Conservation (phyloP, 2,797 vertebrate genomes). For the Danio jaintianensis region DNA sequence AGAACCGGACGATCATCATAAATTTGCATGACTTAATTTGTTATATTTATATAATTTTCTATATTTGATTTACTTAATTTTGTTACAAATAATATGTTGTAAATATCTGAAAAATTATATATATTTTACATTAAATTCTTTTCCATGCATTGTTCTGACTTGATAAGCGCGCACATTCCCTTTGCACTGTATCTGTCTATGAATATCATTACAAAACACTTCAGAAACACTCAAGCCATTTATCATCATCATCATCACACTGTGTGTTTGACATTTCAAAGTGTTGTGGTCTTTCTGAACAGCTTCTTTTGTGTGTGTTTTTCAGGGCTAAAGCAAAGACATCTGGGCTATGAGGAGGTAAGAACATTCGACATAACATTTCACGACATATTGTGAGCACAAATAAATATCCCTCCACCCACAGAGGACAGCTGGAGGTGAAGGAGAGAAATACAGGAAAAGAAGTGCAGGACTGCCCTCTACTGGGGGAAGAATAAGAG, state of each 20-base stretch:
- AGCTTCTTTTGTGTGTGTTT: slow-evolving; percentile 39
- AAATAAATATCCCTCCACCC: slow-evolving; percentile 19
- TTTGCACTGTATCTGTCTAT: too few species aligned
- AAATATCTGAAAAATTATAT: too few species aligned
- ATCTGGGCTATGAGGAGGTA: slow-evolving; percentile 76
- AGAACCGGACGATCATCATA: too few species aligned
- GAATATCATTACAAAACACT: background rate
- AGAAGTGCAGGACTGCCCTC: slow-evolving; percentile 34
- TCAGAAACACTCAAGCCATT: background rate
- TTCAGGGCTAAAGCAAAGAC: slow-evolving; percentile 73
- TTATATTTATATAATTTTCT: too few species aligned
- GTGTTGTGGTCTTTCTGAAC: background rate
- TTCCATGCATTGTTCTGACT: too few species aligned
- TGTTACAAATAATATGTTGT: too few species aligned
- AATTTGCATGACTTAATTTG: too few species aligned
- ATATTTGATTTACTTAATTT: too few species aligned
- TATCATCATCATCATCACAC: background rate
- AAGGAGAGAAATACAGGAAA: background rate
- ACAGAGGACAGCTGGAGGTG: slow-evolving; percentile 8
- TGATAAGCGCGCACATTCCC: too few species aligned
- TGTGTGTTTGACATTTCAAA: background rate
- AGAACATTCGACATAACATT: slow-evolving; percentile 39
- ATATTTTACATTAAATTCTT: too few species aligned
- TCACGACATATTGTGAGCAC: background rate
- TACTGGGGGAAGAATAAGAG: background rate